Percentiles rank a stretch among this genome's conserved stretches.
Conservation (phyloP, 2,113 vertebrate species). For the Macaca nemestrina region DNA sequence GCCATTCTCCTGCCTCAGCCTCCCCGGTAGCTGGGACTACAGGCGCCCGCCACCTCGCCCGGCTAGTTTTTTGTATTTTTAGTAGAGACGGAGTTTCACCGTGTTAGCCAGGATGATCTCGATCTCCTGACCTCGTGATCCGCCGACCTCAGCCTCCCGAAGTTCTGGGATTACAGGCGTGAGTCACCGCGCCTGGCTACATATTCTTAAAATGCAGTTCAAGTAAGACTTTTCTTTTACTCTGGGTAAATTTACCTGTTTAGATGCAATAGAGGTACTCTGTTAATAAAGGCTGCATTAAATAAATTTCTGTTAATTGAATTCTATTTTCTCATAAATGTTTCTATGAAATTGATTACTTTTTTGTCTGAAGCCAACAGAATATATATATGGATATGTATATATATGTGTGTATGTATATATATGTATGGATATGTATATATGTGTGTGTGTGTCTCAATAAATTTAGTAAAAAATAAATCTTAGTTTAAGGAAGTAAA, state of each 20-base stretch:
- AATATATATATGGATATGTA: background rate
- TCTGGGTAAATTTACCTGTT: background rate
- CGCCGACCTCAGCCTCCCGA: no score
- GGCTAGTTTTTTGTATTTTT: no score
- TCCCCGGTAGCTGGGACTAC: no score
- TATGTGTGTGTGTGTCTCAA: background rate
- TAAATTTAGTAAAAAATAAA: background rate
- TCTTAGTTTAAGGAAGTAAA: background rate
- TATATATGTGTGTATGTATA: no score
- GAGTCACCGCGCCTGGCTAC: background rate
- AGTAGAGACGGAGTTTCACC: no score
- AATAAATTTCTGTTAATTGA: constrained; percentile 19
- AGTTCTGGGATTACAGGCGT: no score
- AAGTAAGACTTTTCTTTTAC: background rate
- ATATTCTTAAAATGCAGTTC: background rate
- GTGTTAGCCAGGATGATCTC: no score
- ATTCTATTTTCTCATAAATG: constrained; percentile 1
- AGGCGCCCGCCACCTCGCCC: no score
- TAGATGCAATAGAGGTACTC: background rate
- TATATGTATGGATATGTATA: background rate
- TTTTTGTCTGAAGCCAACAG: background rate
- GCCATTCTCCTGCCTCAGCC: no score
- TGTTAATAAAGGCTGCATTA: background rate
- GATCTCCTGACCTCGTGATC: no score
- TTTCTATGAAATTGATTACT: background rate